These are phyloP conservation scores for Sipha flava DNA, from an alignment of 1,140 invertebrate species.

Conservation along the genomic window DNA sequence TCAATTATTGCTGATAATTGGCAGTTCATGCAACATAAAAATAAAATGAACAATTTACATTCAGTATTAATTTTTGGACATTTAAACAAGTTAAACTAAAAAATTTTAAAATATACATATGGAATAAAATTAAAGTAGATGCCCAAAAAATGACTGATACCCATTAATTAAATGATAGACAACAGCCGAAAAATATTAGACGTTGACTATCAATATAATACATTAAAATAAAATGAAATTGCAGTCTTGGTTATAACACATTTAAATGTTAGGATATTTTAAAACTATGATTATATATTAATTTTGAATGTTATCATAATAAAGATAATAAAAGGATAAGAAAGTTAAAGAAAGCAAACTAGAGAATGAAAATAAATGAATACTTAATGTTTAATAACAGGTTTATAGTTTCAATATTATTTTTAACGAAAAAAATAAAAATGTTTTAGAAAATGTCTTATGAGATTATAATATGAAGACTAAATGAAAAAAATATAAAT, in stretches of 20 bases:
- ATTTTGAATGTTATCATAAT: neutral
- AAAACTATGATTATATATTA: neutral
- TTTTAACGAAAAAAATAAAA: neutral
- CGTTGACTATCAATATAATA: neutral
- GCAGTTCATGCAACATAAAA: slow-evolving; percentile 15
- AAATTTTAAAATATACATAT: neutral
- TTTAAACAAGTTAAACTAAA: neutral
- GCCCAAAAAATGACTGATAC: slow-evolving; percentile 5
- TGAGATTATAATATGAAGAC: neutral
- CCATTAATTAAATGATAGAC: neutral
- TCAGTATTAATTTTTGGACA: neutral
- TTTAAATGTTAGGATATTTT: neutral
- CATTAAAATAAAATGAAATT: slow-evolving; percentile 6
- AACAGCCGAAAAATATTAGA: neutral
- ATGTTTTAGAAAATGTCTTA: neutral
- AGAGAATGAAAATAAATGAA: neutral
- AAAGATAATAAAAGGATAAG: neutral
- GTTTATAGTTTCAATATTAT: neutral
- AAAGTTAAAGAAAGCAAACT: neutral
- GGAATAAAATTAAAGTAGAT: slow-evolving; percentile 1
- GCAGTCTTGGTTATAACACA: slow-evolving; percentile 3
- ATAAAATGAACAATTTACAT: neutral
- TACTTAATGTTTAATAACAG: neutral
- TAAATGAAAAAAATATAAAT: neutral
- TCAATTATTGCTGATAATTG: slow-evolving; percentile 2